phyloP scores from a whole-genome alignment of 1,140 invertebrate species.

The Acromyrmex charruanus region DNA sequence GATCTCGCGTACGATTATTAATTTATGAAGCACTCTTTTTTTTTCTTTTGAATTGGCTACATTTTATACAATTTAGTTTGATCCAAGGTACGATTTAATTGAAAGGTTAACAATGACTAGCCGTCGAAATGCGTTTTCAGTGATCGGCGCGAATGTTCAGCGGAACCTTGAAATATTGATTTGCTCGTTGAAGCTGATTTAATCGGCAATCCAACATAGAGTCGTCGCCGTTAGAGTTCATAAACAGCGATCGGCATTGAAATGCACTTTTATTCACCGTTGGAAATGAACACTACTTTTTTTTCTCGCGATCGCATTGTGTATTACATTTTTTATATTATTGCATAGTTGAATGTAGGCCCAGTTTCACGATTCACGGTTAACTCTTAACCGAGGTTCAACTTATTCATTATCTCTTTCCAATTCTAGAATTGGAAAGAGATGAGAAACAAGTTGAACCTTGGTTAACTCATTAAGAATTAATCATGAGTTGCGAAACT shows the following conservation, averaged over 20 bases:
- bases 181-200: conserved; percentile 83
- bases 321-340: neutral
- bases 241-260: conserved; percentile 76
- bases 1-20: neutral
- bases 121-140: conserved; percentile 20
- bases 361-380: no score
- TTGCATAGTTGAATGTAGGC: neutral
- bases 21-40: conserved; percentile 5
- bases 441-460: no score
- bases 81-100: neutral
- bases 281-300: neutral
- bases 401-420: no score
- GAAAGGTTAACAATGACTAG: neutral
- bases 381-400: no score
- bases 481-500: no score
- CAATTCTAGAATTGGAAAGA: no score
- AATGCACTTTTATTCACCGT: conserved; percentile 56
- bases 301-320: neutral
- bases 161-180: conserved; percentile 84
- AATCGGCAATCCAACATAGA: conserved; percentile 75
- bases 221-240: conserved; percentile 72
- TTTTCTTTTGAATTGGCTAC: neutral
- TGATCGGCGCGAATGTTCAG: conserved; percentile 58
- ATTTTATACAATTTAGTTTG: neutral
- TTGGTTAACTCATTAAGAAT: no score